phyloP scores from a whole-genome alignment of 2,113 vertebrate genomes.

The Camelus bactrianus region DNA sequence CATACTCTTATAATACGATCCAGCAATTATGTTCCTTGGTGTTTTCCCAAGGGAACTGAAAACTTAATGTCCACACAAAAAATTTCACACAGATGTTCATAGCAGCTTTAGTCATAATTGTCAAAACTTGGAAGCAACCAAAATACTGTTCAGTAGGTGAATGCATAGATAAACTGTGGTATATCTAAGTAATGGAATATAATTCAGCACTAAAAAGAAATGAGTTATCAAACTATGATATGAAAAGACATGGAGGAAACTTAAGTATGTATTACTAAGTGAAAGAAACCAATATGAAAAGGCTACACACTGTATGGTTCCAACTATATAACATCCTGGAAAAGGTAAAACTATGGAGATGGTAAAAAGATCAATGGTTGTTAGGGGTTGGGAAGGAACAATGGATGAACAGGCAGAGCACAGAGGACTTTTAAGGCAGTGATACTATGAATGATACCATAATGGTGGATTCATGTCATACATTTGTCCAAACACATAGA shows the following conservation, averaged over 20 bases:
- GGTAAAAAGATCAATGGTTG: not conserved
- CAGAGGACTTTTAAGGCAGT: not conserved
- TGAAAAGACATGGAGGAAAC: not conserved
- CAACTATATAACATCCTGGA: not conserved
- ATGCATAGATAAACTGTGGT: not conserved
- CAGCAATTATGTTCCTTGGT: not conserved
- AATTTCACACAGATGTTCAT: not conserved
- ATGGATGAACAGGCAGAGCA: not conserved
- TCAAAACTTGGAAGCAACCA: not conserved
- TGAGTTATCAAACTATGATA: not conserved
- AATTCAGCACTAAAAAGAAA: slow-evolving; percentile 2
- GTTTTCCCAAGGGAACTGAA: not conserved
- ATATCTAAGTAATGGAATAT: not conserved
- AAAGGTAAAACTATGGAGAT: not conserved
- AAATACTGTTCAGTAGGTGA: not conserved
- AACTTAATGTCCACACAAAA: not conserved
- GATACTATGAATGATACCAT: not conserved
- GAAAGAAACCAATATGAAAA: not conserved
- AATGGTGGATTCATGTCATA: not conserved
- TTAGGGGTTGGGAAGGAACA: not conserved
- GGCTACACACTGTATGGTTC: not conserved
- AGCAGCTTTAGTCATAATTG: not conserved
- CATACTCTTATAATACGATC: not conserved
- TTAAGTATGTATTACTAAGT: not conserved
- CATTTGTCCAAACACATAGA: not conserved